phyloP scores from a whole-genome alignment of 2,888 invertebrate species.

The Ophioninae sp. region DNA sequence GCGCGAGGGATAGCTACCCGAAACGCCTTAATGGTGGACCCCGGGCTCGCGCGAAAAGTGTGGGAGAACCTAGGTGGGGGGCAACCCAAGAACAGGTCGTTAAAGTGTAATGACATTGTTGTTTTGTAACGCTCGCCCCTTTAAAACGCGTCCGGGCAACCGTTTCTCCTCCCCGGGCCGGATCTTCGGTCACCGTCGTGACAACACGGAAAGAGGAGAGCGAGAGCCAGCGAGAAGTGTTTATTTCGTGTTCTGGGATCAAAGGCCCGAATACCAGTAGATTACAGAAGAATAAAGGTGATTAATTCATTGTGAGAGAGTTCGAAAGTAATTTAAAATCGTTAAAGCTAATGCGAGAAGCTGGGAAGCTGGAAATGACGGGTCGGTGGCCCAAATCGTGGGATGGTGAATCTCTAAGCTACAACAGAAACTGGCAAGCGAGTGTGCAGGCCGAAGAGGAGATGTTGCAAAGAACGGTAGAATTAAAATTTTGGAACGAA shows the following conservation, averaged over 20 bases:
- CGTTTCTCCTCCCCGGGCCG: not conserved
- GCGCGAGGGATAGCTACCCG: constrained; percentile 56
- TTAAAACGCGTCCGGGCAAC: constrained; percentile 81
- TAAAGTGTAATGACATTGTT: constrained; percentile 79
- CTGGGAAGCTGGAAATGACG: not conserved
- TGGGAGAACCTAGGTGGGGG: constrained; percentile 52
- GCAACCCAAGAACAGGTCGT: constrained; percentile 74
- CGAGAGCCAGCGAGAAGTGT: not conserved
- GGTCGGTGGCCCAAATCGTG: not conserved
- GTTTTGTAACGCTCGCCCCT: constrained; percentile 77
- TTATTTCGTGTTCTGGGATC: not conserved
- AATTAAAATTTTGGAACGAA: no score
- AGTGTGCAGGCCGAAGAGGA: no score
- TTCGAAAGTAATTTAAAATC: not conserved
- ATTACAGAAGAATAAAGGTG: not conserved
- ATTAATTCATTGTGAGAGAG: not conserved
- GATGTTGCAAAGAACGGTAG: no score
- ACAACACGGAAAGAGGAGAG: constrained; percentile 64
- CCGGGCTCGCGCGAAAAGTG: constrained; percentile 67
- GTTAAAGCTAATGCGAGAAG: not conserved
- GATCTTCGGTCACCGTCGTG: constrained; percentile 66
- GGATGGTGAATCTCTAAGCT: not conserved
- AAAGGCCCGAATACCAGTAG: not conserved
- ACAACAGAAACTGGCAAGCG: no score
- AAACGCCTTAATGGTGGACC: constrained; percentile 63